Percentiles rank a stretch among this genome's conserved stretches.
These are phyloP conservation scores for Meles meles DNA, from an alignment of 2,113 vertebrate genomes.

Conservation along the genomic window DNA sequence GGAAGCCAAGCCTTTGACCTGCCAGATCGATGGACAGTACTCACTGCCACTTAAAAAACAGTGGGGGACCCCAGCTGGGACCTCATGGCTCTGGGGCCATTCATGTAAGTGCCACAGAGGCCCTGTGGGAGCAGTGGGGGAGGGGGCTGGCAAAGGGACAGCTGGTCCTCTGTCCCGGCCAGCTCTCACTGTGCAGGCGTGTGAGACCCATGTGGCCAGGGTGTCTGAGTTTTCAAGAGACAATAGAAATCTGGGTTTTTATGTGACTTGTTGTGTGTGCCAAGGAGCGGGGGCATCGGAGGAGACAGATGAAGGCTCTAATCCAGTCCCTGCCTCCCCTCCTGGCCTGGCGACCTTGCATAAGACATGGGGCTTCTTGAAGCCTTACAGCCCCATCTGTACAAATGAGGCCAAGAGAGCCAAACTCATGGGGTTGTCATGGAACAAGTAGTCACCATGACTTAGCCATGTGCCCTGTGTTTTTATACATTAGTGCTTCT, in stretches of 20 bases:
- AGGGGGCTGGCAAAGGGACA: not conserved
- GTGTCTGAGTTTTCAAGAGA: not conserved
- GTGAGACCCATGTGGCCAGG: not conserved
- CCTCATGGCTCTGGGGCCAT: not conserved
- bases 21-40: accelerated
- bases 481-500: not conserved
- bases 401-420: not conserved
- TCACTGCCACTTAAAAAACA: not conserved
- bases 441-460: not conserved
- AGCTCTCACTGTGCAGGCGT: not conserved
- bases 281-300: not conserved
- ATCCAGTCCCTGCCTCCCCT: not conserved
- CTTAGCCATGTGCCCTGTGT: not conserved
- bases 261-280: not conserved
- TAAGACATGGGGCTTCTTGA: not conserved
- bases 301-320: not conserved
- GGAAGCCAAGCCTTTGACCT: not conserved
- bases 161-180: not conserved
- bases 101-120: accelerated
- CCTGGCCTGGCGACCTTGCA: not conserved
- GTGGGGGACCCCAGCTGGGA: not conserved
- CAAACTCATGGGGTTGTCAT: accelerated
- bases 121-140: not conserved
- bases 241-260: not conserved
- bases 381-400: not conserved